Conservation (phyloP, 2,888 invertebrate genomes). For the Eupithecia subfuscata region DNA sequence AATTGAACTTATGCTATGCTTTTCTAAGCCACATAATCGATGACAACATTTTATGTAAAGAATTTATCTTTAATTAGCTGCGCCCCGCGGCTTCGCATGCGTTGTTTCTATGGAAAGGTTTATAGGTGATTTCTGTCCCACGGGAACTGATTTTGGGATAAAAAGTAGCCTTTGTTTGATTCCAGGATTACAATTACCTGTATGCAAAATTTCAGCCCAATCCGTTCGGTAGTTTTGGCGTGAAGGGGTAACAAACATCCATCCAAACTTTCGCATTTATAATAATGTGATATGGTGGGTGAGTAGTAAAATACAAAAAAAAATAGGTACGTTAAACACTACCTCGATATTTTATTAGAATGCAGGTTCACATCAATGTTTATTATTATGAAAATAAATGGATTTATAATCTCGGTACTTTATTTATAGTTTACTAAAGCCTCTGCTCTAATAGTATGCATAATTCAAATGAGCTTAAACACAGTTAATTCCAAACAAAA, state of each 20-base stretch:
- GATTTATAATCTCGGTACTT: not conserved
- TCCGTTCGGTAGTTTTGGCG: no score
- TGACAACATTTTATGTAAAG: slow-evolving; percentile 46
- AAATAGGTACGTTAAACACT: not conserved
- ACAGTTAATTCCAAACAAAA: slow-evolving; percentile 30
- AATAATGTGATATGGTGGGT: no score
- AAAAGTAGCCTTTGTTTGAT: no score
- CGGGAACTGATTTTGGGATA: no score
- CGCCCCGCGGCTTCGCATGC: no score
- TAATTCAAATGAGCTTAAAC: slow-evolving; percentile 28
- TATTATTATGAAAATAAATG: not conserved
- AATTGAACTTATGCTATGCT: slow-evolving; percentile 39
- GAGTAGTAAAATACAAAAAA: not conserved
- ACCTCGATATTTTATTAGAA: not conserved
- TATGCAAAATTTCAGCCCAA: no score
- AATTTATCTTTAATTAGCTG: no score
- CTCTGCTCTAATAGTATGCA: slow-evolving; percentile 6
- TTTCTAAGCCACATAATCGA: slow-evolving; percentile 45
- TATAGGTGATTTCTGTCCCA: no score
- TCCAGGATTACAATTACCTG: no score
- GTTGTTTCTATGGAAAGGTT: no score
- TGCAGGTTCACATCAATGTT: not conserved
- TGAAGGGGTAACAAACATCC: no score
- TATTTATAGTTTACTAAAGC: not conserved
- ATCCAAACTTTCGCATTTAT: no score